Percentiles rank a stretch among this genome's conserved stretches.
These are phyloP conservation scores for Cephus spinipes DNA, from an alignment of 2,888 invertebrate species.

Conservation along the genomic window DNA sequence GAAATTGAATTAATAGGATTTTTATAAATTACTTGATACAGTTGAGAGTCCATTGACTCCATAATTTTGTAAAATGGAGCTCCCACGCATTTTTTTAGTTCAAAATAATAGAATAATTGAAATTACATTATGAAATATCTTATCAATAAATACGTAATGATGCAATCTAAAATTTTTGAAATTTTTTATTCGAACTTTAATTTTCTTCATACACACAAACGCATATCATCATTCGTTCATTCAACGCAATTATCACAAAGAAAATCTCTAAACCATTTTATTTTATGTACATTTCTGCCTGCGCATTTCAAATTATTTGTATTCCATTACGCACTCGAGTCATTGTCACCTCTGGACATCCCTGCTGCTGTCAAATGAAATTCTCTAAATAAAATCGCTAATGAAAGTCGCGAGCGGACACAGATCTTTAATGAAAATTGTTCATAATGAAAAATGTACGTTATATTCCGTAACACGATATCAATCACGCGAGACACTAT, in stretches of 20 bases:
- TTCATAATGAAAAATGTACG: background rate
- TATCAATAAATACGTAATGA: background rate
- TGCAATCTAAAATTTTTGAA: background rate
- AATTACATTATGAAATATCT: background rate
- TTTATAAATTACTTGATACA: background rate
- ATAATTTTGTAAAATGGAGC: too few species aligned
- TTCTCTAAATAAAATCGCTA: background rate
- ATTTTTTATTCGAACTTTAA: background rate
- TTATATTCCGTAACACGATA: slow-evolving; percentile 47
- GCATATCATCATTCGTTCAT: background rate
- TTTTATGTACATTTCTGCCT: background rate
- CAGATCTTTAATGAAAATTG: background rate
- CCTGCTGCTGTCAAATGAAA: background rate
- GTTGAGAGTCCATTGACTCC: too few species aligned
- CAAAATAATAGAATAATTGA: background rate
- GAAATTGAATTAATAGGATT: background rate
- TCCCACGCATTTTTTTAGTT: background rate
- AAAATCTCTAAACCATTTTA: background rate
- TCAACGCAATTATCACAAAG: background rate
- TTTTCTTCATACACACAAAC: background rate
- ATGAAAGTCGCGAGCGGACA: background rate
- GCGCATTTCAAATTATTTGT: background rate
- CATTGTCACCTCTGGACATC: background rate
- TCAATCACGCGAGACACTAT: slow-evolving; percentile 53
- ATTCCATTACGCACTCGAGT: background rate